Conservation (phyloP, 1,140 invertebrate species). For the Drosophila orosa region DNA sequence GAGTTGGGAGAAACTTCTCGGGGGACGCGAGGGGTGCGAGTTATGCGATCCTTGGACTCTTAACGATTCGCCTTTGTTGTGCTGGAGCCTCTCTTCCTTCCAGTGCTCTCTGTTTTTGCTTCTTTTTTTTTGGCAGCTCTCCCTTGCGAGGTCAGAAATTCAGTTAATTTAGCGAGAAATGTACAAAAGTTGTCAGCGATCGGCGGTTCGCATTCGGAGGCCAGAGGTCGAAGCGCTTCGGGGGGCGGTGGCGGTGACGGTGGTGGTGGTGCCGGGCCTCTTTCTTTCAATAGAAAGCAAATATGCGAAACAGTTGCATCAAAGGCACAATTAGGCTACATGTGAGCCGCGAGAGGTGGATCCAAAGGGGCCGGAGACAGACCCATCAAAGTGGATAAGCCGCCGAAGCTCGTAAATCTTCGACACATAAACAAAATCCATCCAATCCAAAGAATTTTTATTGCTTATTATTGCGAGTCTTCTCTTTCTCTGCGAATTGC, state of each 20-base stretch:
- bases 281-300: constrained; percentile 64
- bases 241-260: background rate
- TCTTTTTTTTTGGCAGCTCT: constrained; percentile 54
- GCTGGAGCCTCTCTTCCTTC: constrained; percentile 13
- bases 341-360: background rate
- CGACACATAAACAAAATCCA: constrained; percentile 66
- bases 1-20: constrained; percentile 3
- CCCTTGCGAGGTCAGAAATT: constrained; percentile 77
- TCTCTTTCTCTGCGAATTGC: constrained; percentile 33
- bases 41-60: constrained; percentile 81
- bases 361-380: background rate
- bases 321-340: constrained; percentile 77
- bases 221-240: constrained; percentile 56
- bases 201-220: constrained; percentile 23
- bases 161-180: constrained; percentile 82
- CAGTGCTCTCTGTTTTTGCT: constrained; percentile 13
- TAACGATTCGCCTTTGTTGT: constrained; percentile 74
- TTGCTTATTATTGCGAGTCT: constrained; percentile 75
- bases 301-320: constrained; percentile 81
- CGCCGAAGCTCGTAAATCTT: constrained; percentile 75
- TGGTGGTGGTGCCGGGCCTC: constrained; percentile 4
- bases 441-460: constrained; percentile 75
- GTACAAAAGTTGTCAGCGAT: constrained; percentile 78
- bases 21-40: constrained; percentile 48
- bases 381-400: constrained; percentile 74